Conservation (phyloP, 2,113 vertebrate species). For the Vulpes lagopus region DNA sequence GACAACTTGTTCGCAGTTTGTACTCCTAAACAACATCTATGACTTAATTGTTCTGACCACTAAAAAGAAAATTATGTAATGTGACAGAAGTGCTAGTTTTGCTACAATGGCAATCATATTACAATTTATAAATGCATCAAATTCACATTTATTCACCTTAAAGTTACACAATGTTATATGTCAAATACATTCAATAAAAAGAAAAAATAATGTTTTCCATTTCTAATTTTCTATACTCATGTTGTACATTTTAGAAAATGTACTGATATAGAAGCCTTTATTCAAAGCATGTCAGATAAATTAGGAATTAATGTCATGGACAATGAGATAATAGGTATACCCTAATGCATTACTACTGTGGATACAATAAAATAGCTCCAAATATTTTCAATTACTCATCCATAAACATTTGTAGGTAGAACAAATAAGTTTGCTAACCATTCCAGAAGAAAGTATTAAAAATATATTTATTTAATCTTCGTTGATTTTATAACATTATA, state of each 20-base stretch:
- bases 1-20: background rate
- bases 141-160: background rate
- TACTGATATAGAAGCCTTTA: background rate
- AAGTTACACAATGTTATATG: background rate
- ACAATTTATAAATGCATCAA: background rate
- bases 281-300: slow-evolving; percentile 8
- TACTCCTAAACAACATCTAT: background rate
- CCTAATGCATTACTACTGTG: background rate
- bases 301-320: background rate
- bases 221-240: background rate
- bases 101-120: background rate
- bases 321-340: background rate
- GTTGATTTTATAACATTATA: background rate
- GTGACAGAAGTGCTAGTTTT: background rate
- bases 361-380: background rate
- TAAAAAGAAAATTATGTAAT: background rate
- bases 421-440: background rate
- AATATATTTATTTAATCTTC: slow-evolving; percentile 6
- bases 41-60: background rate
- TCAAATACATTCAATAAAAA: background rate
- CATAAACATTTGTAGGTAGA: background rate
- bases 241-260: background rate
- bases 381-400: background rate
- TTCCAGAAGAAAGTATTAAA: background rate
- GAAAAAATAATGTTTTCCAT: background rate